Evolutionary conservation across 2,888 invertebrate species (phyloP), one percentile per base, ranked within the genome.

Genomic region (Trachelus iudaicus): DNA sequence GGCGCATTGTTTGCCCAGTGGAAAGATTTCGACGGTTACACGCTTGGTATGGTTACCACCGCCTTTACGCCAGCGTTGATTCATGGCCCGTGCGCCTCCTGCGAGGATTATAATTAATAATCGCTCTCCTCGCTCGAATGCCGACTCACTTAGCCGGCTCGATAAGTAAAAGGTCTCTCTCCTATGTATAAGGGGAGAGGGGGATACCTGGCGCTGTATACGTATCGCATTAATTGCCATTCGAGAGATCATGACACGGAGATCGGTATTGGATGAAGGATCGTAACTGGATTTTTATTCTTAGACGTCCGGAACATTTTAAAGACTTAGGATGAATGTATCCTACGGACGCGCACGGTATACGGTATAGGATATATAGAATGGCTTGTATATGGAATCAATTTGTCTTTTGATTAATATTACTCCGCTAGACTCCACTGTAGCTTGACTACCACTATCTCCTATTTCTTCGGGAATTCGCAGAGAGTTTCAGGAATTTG

Each of bases 41-140:
- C 56, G 56, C 56, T 56, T 56, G 56, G 23, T 23, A 56, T 56
- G 56, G 56, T 23, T 56, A 56, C 56, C 56, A 80, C 80, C 79
- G 81, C 82, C 80, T 81, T 79, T 78, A 75, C 76, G 73, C 71
- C 81, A 76, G 73, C 83, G 80, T 83, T 85, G 84, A 85, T 85
- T 85, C 84, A 85, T 85, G 82, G 80, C 81, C 82, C 82, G 79
- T 81, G 56, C 56, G 56, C 56, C 56, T 56, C 56, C 56, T 56
- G 56, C 56, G 56, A 23, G 56, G 23, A 56, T 56, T 56, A 56
- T 56, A 56, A 56, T 56, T 56, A 56, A 56, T 56, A 56, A 56
- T 56, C 56, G 56, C 56, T 56, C 56, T 56, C 56, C 56, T 56
- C 23, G 56, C 56, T 56, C 56, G 56, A 56, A 56, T 23, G 56